Evolutionary conservation across 2,888 invertebrate genomes (phyloP), one percentile per base, ranked within the genome.

Genomic region (Agrotis clavis): DNA sequence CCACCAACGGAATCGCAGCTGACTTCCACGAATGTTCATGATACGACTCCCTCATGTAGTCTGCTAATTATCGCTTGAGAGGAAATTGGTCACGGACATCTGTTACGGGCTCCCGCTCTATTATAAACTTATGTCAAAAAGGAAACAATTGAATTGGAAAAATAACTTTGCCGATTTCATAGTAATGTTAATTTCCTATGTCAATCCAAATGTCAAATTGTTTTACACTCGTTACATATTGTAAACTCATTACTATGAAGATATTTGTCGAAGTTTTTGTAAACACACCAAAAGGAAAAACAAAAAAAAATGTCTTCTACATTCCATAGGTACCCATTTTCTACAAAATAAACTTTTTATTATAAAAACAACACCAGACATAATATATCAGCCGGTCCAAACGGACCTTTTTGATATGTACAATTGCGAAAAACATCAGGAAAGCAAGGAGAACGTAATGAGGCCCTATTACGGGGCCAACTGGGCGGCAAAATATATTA

Each of bases 391-490:
- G 75, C 11, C 21, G 60, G 64, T 57, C 74, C 51, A 54, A 48
- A 70, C 69, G 50, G 70, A 73, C 64, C 70, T 57, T 54, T 80
- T 80, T 79, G 71, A 77, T 77, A 68, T 56, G 69, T 64, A 68
- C 66, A 60, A 79, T 81, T 64, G 68, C 53, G 45, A 67, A 77
- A 79, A 79, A 79, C 74, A 78, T 72, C 71, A 84, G 71, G 59
- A 65, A 71, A 62, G 67, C 13, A 63, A 78, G 53, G 72, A 68
- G 47, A 61, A 61, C 53, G 64, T 81, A 85, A 84, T 79, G 86
- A 81, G 67, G 14, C 56, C 72, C 74, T 79, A 81, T 84, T 84
- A 85, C 66, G 64, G 4, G 62, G 71, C 64, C 54, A 61, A 61
- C 65, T 35, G 61, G 54, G 70, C 66, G 61, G 59, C 65, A 66